These are phyloP conservation scores for Rhingia rostrata DNA, from an alignment of 2,888 invertebrate species.

Conservation along the genomic window DNA sequence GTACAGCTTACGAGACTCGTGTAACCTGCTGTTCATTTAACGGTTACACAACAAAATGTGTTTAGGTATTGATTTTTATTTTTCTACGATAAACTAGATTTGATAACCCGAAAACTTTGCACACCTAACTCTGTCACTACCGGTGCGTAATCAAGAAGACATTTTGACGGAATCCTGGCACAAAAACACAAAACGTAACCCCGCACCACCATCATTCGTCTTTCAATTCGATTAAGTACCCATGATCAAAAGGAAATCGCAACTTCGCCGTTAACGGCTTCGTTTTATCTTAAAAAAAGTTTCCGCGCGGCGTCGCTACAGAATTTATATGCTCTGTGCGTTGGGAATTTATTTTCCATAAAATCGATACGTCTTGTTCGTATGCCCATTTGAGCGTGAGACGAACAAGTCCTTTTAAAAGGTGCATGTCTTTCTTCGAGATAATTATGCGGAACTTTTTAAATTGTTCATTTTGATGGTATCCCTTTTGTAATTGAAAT, in stretches of 20 bases:
- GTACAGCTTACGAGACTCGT: not conserved
- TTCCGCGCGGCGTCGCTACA: constrained; percentile 3
- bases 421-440: constrained; percentile 29
- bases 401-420: constrained; percentile 18
- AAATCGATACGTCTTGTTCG: constrained; percentile 33
- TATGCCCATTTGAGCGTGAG: not conserved
- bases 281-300: constrained; percentile 43
- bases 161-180: constrained; percentile 24
- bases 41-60: not conserved
- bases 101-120: constrained; percentile 9
- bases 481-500: constrained; percentile 37
- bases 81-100: constrained; percentile 31
- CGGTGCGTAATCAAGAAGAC: constrained; percentile 15
- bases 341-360: constrained; percentile 28
- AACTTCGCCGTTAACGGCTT: constrained; percentile 45
- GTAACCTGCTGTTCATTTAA: not conserved
- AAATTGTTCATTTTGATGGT: constrained; percentile 38
- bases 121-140: constrained; percentile 17
- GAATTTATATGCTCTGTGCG: constrained; percentile 37
- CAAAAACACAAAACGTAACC: constrained; percentile 12
- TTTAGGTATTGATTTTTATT: constrained; percentile 47
- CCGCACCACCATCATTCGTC: not conserved
- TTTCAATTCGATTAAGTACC: constrained; percentile 41
- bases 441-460: constrained; percentile 49
- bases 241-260: constrained; percentile 38